Percentiles rank a stretch among this genome's conserved stretches.
phyloP scores from a whole-genome alignment of 2,797 vertebrate species.

The Thalassophryne amazonica region DNA sequence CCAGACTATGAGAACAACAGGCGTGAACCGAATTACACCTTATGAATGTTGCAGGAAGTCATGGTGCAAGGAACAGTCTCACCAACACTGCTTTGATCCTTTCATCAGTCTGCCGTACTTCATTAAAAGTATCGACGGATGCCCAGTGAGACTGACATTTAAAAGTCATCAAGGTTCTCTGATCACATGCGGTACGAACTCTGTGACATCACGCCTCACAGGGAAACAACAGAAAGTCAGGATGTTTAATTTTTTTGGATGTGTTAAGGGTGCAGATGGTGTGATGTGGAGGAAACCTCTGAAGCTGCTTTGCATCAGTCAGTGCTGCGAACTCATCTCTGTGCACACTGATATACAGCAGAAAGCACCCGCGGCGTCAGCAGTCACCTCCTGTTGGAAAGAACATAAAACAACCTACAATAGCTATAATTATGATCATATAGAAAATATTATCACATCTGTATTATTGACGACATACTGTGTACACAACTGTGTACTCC shows the following conservation, averaged over 20 bases:
- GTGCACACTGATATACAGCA: conserved; percentile 48
- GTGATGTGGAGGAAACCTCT: background rate
- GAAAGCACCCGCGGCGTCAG: conserved; percentile 49
- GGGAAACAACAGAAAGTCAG: background rate
- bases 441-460: no score
- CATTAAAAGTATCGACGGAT: conserved; percentile 33
- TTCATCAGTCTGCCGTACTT: background rate
- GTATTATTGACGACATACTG: no score
- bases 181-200: conserved; percentile 6
- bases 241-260: background rate
- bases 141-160: conserved; percentile 14
- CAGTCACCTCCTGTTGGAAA: conserved; percentile 19
- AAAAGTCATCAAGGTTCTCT: conserved; percentile 33
- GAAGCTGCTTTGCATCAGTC: conserved; percentile 36
- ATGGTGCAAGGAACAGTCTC: background rate
- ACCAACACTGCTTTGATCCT: background rate
- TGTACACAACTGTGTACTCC: no score
- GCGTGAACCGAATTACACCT: conserved; percentile 26
- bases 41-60: conserved; percentile 3
- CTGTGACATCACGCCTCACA: background rate
- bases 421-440: no score
- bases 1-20: conserved; percentile 42
- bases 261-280: background rate
- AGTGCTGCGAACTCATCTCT: conserved; percentile 20
- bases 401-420: conserved; percentile 20